Base-by-base conservation (phyloP, 2,113 vertebrate genomes). In the Clarias gariepinus region DNA sequence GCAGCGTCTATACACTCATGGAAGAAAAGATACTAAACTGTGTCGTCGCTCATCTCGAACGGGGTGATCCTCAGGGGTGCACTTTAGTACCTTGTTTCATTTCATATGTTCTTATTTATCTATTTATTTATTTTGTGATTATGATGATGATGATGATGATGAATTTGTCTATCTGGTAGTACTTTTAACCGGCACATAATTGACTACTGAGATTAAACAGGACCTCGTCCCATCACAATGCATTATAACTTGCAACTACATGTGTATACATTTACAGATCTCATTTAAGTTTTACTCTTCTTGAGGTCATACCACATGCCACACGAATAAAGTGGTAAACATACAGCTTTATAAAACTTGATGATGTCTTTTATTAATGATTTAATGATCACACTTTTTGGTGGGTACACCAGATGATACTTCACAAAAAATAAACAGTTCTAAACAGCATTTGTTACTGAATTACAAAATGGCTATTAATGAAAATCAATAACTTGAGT, bases 31-130 rank as follows among this genome's bases (percentile, higher is more conserved):
- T 28, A 63, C 79, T 63, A n/a, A 81, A 63, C 28, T 41, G 79
- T 28, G 18, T 55, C 7, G 1, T 12, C 2, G 28, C 28, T 33
- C 3, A 16, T 33, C 30, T 60, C 28, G 8, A 85, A 85, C 41
- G 18, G 25, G 28, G 60, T 69, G n/a, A 30, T 55, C 61, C 21
- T 64, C 61, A 57, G 25, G 47, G 85, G 84, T 82, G 81, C 16
- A 66, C 61, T 82, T 66, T 82, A 53, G 12, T 9, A 66, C 80
- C 60, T 36, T 64, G 30, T 63, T 81, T 81, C 11, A 25, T 81
- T 81, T 63, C 9, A 36, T 61, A 63, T 81, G 58, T 21, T 76
- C 23, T 73, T 30, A 15, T 58, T 53, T 77, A 47, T 47, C 8
- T 47, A 47, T 47, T 47, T 47, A 47, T 47, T 47, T 47, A 41